phyloP scores from a whole-genome alignment of 2,113 vertebrate genomes.

The Tyto alba region DNA sequence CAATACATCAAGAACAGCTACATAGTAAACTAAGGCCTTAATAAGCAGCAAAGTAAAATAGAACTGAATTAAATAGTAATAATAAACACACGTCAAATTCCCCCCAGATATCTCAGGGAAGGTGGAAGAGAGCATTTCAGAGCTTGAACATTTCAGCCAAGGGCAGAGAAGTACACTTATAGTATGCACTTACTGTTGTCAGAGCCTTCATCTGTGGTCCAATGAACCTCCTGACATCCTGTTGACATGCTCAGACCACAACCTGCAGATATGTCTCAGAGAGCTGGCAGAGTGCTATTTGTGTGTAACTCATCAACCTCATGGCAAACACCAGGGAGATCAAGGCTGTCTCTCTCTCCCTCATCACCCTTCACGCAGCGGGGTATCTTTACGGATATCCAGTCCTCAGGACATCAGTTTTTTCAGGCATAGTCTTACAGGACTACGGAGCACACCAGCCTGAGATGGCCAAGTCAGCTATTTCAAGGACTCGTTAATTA shows the following conservation, averaged over 20 bases:
- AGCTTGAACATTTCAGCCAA: neutral
- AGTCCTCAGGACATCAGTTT: neutral
- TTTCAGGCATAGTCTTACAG: neutral
- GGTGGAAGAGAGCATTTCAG: neutral
- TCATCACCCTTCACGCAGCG: neutral
- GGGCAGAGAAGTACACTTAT: neutral
- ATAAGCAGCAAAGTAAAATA: neutral
- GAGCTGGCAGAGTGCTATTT: neutral
- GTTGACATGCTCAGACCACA: fast-evolving
- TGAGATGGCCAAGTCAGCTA: neutral
- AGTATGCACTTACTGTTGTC: neutral
- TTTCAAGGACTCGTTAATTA: neutral
- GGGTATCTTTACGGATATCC: neutral
- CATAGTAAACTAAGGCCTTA: neutral
- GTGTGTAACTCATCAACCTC: neutral
- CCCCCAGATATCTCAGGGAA: neutral
- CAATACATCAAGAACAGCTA: neutral
- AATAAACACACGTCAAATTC: neutral
- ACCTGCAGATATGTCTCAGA: fast-evolving
- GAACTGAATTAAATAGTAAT: neutral
- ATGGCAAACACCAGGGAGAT: neutral
- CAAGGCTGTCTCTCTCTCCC: neutral
- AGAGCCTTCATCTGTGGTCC: constrained; percentile 14
- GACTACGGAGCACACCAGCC: neutral
- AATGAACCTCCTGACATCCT: neutral